Percentiles rank a stretch among this genome's conserved stretches.
Evolutionary conservation across 2,113 vertebrate species (phyloP).

Genomic region (Sakesphorus luctuosus): DNA sequence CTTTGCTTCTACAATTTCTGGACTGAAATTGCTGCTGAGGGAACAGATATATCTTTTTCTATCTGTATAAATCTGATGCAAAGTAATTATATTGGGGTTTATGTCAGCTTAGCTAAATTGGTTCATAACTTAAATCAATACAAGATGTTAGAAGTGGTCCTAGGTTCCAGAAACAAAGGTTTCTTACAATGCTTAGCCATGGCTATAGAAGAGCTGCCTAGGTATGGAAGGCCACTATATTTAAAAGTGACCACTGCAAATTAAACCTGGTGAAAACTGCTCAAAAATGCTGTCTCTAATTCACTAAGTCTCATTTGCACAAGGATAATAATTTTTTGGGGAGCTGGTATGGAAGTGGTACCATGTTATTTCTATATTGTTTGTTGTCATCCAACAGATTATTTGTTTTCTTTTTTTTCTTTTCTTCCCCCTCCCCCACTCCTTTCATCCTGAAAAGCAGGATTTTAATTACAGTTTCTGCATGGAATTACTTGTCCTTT

Average conservation of each 20-base stretch:
- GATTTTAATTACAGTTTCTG: neutral
- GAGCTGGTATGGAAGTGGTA: neutral
- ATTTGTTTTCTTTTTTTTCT: no score
- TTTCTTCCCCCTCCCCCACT: no score
- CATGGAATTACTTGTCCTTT: neutral
- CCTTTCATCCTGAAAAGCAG: neutral
- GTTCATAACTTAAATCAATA: neutral
- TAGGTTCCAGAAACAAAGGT: neutral
- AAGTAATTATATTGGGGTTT: neutral
- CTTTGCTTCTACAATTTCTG: neutral
- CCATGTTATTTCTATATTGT: neutral
- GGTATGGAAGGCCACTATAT: neutral
- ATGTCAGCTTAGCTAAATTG: neutral
- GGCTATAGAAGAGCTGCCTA: neutral
- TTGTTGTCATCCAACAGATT: neutral
- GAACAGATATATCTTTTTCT: neutral
- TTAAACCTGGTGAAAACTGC: neutral
- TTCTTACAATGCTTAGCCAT: neutral
- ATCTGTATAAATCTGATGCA: neutral
- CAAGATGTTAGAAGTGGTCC: neutral
- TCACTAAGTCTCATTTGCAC: neutral
- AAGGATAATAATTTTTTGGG: neutral
- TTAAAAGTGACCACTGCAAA: neutral
- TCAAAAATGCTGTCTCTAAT: neutral
- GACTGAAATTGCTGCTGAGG: neutral